Conservation (phyloP, 2,797 vertebrate species). For the Poeciliopsis infans region DNA sequence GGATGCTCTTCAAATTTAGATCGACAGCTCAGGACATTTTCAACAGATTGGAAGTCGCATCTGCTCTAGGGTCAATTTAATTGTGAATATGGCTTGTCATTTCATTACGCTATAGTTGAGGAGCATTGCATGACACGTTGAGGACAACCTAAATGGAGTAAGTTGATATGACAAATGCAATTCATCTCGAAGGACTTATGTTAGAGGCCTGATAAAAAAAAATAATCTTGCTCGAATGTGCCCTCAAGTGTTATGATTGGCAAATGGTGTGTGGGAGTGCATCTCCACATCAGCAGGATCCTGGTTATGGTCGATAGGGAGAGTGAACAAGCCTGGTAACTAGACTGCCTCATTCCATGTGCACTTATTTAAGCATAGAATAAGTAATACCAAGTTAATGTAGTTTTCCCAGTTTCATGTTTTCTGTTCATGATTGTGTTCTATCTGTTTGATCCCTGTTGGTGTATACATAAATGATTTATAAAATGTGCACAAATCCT, state of each 20-base stretch:
- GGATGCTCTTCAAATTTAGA: slow-evolving; percentile 33
- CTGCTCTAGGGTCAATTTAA: slow-evolving; percentile 49
- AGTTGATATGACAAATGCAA: slow-evolving; percentile 49
- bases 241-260: slow-evolving; percentile 52
- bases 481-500: neutral
- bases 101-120: slow-evolving; percentile 46
- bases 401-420: slow-evolving; percentile 17
- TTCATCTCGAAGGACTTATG: slow-evolving; percentile 56
- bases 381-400: slow-evolving; percentile 44
- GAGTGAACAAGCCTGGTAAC: slow-evolving; percentile 50
- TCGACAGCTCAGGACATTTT: slow-evolving; percentile 31
- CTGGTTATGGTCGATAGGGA: slow-evolving; percentile 58
- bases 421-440: neutral
- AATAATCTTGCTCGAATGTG: slow-evolving; percentile 35
- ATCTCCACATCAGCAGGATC: slow-evolving; percentile 48
- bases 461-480: neutral
- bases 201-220: slow-evolving; percentile 51
- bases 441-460: neutral
- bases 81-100: slow-evolving; percentile 46
- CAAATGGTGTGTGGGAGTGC: slow-evolving; percentile 50
- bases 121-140: slow-evolving; percentile 26
- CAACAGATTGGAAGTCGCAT: slow-evolving; percentile 39
- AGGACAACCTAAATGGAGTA: slow-evolving; percentile 35
- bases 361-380: slow-evolving; percentile 45
- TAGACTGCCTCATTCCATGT: slow-evolving; percentile 44